These are phyloP conservation scores for Trachelus stipa DNA, from an alignment of 2,888 invertebrate genomes.

Conservation along the genomic window DNA sequence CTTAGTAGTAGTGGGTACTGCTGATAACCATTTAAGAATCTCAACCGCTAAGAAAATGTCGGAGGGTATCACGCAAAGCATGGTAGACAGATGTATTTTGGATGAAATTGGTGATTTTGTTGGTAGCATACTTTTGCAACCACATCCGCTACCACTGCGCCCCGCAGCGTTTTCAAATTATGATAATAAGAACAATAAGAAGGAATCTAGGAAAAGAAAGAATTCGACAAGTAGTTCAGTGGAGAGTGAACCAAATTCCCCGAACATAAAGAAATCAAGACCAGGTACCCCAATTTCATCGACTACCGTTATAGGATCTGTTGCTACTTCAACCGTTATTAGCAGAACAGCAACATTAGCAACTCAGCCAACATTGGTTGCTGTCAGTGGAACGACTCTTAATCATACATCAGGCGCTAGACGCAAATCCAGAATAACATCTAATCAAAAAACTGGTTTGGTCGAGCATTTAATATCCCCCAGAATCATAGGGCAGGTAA, in stretches of 20 bases:
- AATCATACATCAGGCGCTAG: constrained; percentile 37
- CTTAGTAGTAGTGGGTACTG: constrained; percentile 82
- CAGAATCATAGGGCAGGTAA: constrained; percentile 49
- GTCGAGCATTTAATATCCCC: constrained; percentile 49
- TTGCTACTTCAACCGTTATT: constrained; percentile 15
- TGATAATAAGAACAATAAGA: constrained; percentile 44
- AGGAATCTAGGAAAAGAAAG: constrained; percentile 66
- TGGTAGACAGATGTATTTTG: constrained; percentile 82
- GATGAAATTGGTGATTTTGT: constrained; percentile 77
- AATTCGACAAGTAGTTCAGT: constrained; percentile 69
- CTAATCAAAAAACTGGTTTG: constrained; percentile 45
- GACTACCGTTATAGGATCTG: constrained; percentile 15
- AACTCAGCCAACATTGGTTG: constrained; percentile 34
- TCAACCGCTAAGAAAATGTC: constrained; percentile 76
- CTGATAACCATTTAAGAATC: constrained; percentile 80
- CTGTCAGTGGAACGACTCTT: constrained; percentile 34
- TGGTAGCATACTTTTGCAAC: constrained; percentile 70
- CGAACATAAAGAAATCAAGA: constrained; percentile 65
- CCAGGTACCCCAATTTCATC: constrained; percentile 53
- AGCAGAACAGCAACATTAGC: constrained; percentile 32
- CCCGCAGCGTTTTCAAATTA: constrained; percentile 33
- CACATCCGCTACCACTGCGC: constrained; percentile 71
- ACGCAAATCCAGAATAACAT: constrained; percentile 47
- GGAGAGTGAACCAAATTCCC: constrained; percentile 69
- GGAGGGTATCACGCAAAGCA: constrained; percentile 83